Conservation (phyloP, 2,797 vertebrate species). For the Pangasius mekongensis region DNA sequence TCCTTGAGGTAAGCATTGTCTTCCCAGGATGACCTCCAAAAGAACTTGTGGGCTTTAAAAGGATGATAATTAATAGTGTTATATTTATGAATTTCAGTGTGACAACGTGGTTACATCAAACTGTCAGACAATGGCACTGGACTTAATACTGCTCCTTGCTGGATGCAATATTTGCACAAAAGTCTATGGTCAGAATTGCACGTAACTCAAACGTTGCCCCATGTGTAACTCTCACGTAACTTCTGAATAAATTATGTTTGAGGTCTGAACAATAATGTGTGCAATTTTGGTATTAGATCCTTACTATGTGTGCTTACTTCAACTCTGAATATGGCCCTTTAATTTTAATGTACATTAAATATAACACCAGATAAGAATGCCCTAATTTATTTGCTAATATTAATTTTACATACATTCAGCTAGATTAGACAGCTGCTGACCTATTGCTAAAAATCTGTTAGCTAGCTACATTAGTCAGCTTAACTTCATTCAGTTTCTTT, state of each 20-base stretch:
- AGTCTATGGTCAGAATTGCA: neutral
- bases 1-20: neutral
- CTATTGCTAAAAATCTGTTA: neutral
- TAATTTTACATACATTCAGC: neutral
- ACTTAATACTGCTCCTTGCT: neutral
- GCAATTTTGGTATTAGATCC: neutral
- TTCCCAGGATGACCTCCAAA: neutral
- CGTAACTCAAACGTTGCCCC: too few species aligned
- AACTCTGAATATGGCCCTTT: conserved; percentile 17
- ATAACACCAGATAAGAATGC: neutral
- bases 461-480: neutral
- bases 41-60: neutral
- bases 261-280: neutral
- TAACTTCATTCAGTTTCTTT: neutral
- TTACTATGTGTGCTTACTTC: neutral
- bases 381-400: neutral
- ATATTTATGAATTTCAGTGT: neutral
- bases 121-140: neutral
- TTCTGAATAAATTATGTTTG: neutral
- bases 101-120: neutral
- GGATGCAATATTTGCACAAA: neutral
- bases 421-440: neutral
- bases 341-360: neutral
- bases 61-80: neutral
- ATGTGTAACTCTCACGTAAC: neutral